A percentile compares a stretch with the other conserved stretches of the same genome.
Conservation (phyloP, 2,888 invertebrate species). For the Euproctis similis region DNA sequence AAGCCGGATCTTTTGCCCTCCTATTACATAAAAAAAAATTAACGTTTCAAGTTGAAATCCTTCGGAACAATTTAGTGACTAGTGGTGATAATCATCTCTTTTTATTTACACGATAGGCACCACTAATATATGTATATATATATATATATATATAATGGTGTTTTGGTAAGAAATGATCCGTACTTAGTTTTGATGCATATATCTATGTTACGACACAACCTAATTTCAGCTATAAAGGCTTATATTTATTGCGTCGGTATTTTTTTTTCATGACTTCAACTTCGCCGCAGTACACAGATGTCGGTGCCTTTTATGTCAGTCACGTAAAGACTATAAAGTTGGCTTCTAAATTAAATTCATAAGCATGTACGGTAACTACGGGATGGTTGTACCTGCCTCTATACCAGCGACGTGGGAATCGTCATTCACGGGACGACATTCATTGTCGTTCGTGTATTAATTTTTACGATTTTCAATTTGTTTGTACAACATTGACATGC, state of each 20-base stretch:
- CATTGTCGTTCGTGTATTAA: constrained; percentile 4
- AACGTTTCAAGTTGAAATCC: too few species aligned
- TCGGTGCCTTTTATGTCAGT: constrained; percentile 24
- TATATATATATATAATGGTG: too few species aligned
- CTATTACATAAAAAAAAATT: too few species aligned
- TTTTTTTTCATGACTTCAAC: neutral
- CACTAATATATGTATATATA: too few species aligned
- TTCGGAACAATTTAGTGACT: too few species aligned
- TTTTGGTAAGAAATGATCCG: too few species aligned
- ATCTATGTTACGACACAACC: neutral
- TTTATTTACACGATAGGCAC: too few species aligned
- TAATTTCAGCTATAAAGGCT: neutral
- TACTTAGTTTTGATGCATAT: too few species aligned
- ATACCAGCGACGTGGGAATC: constrained; percentile 12
- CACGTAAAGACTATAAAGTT: constrained; percentile 37
- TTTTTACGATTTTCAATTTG: constrained; percentile 5
- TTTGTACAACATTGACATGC: neutral
- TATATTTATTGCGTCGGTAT: constrained; percentile 1
- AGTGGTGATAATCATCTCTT: too few species aligned
- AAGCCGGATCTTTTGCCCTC: too few species aligned
- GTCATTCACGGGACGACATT: constrained; percentile 2
- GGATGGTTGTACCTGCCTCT: constrained; percentile 4
- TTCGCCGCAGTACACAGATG: constrained; percentile 10
- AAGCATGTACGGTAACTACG: constrained; percentile 18
- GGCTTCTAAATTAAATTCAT: constrained; percentile 41